Evolutionary conservation across 1,140 invertebrate species (phyloP), one percentile per base, ranked within the genome.

Genomic region (Aphelinus certus): DNA sequence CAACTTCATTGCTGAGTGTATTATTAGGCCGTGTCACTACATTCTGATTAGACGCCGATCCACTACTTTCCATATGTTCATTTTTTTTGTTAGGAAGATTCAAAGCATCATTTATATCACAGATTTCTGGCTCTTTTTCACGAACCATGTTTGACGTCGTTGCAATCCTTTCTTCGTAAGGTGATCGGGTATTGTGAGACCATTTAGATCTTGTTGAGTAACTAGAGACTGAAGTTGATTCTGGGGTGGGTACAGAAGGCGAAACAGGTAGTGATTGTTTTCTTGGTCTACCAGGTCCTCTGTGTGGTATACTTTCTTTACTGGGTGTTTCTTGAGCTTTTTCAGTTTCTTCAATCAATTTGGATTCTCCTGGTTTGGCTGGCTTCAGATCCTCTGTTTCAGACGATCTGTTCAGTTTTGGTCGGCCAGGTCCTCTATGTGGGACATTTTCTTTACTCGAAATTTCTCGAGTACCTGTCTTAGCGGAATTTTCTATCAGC

Each of bases 41-140:
- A 26, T 26, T 26, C 26, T 26, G 26, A 26, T 26, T 26, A 26
- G 26, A 26, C 26, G 26, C 26, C 2, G 46, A 45, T 45, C 49
- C 6, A 63, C 7, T 65, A 46, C 48, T 72, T n/a, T 76, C 68
- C 5, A 70, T 42, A 10, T 43, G 55, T 61, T 66, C 49, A n/a
- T 57, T 73, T 1, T 42, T 47, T 47, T 71, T 56, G 9, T n/a
- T 65, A 55, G 45, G 61, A 53, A 42, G 5, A 64, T 74, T 68
- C 45, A 72, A 70, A 4, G 73, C 53, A 58, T 81, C 76, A 70
- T 81, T 83, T 45, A 80, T 69, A 55, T 83, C 81, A 71, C 75
- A 79, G 73, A 82, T 81, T 69, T 83, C 78, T 0, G 78, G 60
- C 46, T 77, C 78, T 26, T 26, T 26, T 48, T 79, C 78, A n/a